A percentile compares a stretch with the other conserved stretches of the same genome.
Evolutionary conservation across 2,888 invertebrate species (phyloP).

Genomic region (Acholoe squamosa): DNA sequence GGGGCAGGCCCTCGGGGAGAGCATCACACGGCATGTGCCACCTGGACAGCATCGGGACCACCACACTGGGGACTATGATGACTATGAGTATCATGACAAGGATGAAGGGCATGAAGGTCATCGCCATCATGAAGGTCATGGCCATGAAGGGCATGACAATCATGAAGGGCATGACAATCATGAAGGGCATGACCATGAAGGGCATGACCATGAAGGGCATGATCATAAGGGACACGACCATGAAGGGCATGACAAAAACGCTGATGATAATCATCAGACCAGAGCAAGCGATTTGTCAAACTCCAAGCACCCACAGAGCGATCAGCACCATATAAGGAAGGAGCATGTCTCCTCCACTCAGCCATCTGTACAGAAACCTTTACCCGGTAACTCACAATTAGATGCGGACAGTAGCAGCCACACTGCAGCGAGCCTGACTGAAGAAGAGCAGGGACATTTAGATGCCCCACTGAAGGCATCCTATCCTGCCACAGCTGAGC

Average conservation of each 20-base stretch:
- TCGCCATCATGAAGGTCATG: neutral
- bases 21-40: neutral
- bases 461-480: no score
- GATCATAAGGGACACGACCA: neutral
- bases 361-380: no score
- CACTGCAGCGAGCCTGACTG: no score
- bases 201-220: constrained; percentile 27
- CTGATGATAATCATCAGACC: neutral
- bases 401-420: no score
- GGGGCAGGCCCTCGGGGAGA: neutral
- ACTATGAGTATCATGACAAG: constrained; percentile 35
- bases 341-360: no score
- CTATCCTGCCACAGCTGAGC: neutral
- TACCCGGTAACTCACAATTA: no score
- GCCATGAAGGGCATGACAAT: neutral
- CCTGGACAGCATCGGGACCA: neutral
- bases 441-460: no score
- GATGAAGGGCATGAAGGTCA: neutral
- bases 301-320: no score
- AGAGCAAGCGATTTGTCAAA: no score
- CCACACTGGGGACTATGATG: constrained; percentile 9
- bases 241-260: neutral
- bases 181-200: neutral
- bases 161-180: neutral
- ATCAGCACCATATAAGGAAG: no score